Percentiles rank a stretch among this genome's conserved stretches.
Evolutionary conservation across 1,140 invertebrate genomes (phyloP).

Genomic region (Drosophila funebris): DNA sequence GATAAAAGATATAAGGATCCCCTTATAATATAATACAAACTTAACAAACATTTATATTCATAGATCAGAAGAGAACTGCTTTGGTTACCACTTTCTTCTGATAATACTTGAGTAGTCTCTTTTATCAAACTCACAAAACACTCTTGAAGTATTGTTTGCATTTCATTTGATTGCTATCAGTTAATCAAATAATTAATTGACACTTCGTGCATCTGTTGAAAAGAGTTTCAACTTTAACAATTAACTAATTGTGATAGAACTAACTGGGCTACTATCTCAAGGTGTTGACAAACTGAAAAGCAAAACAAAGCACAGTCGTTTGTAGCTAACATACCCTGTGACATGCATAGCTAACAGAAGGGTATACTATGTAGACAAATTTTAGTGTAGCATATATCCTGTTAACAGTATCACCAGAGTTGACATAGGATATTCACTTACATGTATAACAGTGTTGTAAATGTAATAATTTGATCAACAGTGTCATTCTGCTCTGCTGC

Average conservation of each 20-base stretch:
- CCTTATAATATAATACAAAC: too few relatives aligned
- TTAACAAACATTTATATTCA: too few relatives aligned
- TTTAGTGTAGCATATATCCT: too few relatives aligned
- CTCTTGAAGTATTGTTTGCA: conserved; percentile 10
- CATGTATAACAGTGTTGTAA: neutral
- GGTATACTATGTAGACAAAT: too few relatives aligned
- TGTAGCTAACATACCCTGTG: conserved; percentile 6
- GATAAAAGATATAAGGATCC: too few relatives aligned
- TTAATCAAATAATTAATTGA: conserved; percentile 30
- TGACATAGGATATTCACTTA: too few relatives aligned
- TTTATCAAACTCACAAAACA: neutral
- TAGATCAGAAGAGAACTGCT: too few relatives aligned
- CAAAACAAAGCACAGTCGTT: conserved; percentile 6
- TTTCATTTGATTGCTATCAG: conserved; percentile 11
- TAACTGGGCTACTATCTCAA: conserved; percentile 19
- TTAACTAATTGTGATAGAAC: conserved; percentile 34
- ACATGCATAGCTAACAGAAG: neutral
- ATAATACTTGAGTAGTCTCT: neutral
- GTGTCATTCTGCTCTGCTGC: neutral
- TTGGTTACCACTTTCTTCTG: neutral
- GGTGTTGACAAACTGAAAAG: conserved; percentile 20
- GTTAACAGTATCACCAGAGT: too few relatives aligned
- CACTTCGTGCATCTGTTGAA: conserved; percentile 3
- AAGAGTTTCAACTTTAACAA: conserved; percentile 9
- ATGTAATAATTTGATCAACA: neutral